Percentiles rank a stretch among this genome's conserved stretches.
These are phyloP conservation scores for Dasyurus viverrinus DNA, from an alignment of 2,113 vertebrate genomes.

Conservation along the genomic window DNA sequence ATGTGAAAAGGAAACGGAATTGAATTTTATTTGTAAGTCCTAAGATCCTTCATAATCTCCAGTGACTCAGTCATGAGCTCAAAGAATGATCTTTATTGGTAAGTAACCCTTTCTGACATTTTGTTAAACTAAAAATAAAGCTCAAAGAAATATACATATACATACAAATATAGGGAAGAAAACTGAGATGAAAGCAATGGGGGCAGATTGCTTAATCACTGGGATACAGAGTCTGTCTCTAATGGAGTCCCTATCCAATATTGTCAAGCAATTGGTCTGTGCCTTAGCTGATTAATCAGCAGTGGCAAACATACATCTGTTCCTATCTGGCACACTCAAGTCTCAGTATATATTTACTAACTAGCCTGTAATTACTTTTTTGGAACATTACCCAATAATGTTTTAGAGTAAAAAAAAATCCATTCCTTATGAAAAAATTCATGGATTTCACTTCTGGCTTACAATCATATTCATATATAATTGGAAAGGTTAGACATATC, in stretches of 20 bases:
- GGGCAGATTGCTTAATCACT: constrained; percentile 34
- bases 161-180: not conserved
- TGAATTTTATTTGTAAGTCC: constrained; percentile 58
- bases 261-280: constrained; percentile 36
- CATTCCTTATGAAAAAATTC: constrained; percentile 69
- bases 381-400: constrained; percentile 72
- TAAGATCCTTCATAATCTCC: constrained; percentile 55
- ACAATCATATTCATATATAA: constrained; percentile 45
- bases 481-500: constrained; percentile 60
- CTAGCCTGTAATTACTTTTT: constrained; percentile 75
- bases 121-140: constrained; percentile 36
- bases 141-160: constrained; percentile 48
- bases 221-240: constrained; percentile 48
- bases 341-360: constrained; percentile 75
- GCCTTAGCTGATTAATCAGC: constrained; percentile 58
- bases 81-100: constrained; percentile 50
- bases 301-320: constrained; percentile 63
- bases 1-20: constrained; percentile 67
- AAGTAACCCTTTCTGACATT: constrained; percentile 31
- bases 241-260: constrained; percentile 36
- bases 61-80: constrained; percentile 38
- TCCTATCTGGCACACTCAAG: constrained; percentile 62
- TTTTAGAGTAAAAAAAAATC: constrained; percentile 70
- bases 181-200: constrained; percentile 38
- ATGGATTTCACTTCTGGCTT: constrained; percentile 60